Percentiles rank a stretch among this genome's conserved stretches.
phyloP scores from a whole-genome alignment of 2,888 invertebrate species.

The Melieria crassipennis region DNA sequence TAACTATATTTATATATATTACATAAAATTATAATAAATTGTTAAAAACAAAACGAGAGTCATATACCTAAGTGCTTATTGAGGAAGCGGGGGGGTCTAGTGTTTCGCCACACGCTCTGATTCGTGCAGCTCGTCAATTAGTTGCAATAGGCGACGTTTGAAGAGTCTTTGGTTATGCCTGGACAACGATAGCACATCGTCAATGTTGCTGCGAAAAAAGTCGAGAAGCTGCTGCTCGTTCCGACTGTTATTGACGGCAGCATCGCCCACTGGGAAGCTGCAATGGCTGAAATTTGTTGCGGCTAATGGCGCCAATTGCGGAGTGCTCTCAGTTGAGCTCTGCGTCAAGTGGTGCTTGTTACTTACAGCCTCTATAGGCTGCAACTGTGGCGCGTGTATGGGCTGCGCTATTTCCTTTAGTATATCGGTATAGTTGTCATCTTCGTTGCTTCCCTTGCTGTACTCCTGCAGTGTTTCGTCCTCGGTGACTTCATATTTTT shows the following conservation, averaged over 20 bases:
- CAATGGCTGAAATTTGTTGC: too few relatives aligned
- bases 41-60: slow-evolving; percentile 11
- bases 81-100: background rate
- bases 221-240: slow-evolving; percentile 41
- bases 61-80: background rate
- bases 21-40: slow-evolving; percentile 15
- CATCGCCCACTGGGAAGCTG: too few relatives aligned
- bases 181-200: slow-evolving; percentile 42
- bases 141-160: slow-evolving; percentile 42
- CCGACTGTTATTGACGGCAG: slow-evolving; percentile 7
- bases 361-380: too few relatives aligned
- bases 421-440: too few relatives aligned
- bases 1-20: slow-evolving; percentile 23
- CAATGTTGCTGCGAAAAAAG: slow-evolving; percentile 44
- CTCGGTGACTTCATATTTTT: too few relatives aligned
- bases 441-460: too few relatives aligned
- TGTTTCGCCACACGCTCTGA: background rate
- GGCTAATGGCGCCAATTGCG: too few relatives aligned
- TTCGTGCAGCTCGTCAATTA: slow-evolving; percentile 42
- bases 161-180: slow-evolving; percentile 42
- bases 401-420: too few relatives aligned
- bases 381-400: too few relatives aligned
- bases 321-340: too few relatives aligned
- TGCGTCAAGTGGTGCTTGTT: too few relatives aligned
- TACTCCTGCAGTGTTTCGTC: too few relatives aligned